A percentile compares a stretch with the other conserved stretches of the same genome.
These are phyloP conservation scores for Drosophila setifemur DNA, from an alignment of 1,140 invertebrate species.

Conservation along the genomic window DNA sequence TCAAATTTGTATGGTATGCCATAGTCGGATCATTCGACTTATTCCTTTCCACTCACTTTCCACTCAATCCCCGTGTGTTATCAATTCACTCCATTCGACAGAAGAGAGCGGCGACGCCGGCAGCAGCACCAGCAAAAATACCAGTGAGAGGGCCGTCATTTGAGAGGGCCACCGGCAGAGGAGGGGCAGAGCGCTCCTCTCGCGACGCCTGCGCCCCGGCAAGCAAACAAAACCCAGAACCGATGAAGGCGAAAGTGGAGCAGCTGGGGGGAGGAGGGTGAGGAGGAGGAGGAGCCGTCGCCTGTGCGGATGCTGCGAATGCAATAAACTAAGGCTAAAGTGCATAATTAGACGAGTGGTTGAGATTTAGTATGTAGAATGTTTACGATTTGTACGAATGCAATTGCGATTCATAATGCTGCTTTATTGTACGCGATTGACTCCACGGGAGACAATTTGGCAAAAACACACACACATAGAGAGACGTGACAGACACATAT, in stretches of 20 bases:
- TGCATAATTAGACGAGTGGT: slow-evolving; percentile 39
- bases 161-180: slow-evolving; percentile 36
- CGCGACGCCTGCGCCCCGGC: slow-evolving; percentile 49
- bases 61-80: slow-evolving; percentile 38
- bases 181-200: slow-evolving; percentile 1
- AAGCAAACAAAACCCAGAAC: slow-evolving; percentile 1
- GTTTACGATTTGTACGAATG: slow-evolving; percentile 47
- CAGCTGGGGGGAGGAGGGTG: slow-evolving; percentile 14
- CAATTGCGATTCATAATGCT: slow-evolving; percentile 55
- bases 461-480: slow-evolving; percentile 39
- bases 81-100: slow-evolving; percentile 52
- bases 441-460: slow-evolving; percentile 66
- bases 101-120: slow-evolving; percentile 43
- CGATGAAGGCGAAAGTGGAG: slow-evolving; percentile 45
- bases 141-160: slow-evolving; percentile 45
- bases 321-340: slow-evolving; percentile 55
- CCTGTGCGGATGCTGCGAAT: slow-evolving; percentile 41
- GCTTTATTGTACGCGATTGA: slow-evolving; percentile 69
- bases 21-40: too few relatives aligned
- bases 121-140: slow-evolving; percentile 26
- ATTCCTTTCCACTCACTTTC: too few relatives aligned
- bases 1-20: too few relatives aligned
- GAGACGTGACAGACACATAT: slow-evolving; percentile 29
- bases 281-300: background rate
- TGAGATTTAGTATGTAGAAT: slow-evolving; percentile 44